A percentile compares a stretch with the other conserved stretches of the same genome.
phyloP scores from a whole-genome alignment of 2,888 invertebrate genomes.

The Amitus sp. region DNA sequence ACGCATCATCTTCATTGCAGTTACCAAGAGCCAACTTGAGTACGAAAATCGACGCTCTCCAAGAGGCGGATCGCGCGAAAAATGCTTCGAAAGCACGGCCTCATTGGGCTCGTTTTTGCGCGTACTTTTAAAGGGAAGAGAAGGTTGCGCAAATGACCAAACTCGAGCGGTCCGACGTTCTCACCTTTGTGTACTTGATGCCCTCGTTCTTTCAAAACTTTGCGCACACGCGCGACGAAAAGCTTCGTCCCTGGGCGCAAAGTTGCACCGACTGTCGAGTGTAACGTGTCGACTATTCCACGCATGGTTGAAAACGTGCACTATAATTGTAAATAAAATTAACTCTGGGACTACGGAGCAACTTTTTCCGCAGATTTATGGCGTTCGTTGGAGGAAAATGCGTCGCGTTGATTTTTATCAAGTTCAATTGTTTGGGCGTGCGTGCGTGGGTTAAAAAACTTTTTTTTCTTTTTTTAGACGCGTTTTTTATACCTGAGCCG shows the following conservation, averaged over 20 bases:
- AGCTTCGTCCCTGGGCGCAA: slow-evolving; percentile 37
- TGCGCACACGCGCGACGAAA: slow-evolving; percentile 41
- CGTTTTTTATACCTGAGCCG: background rate
- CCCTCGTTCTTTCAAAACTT: slow-evolving; percentile 65
- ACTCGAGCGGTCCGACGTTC: slow-evolving; percentile 46
- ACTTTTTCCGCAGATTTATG: background rate
- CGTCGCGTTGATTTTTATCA: no score
- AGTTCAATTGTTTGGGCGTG: no score
- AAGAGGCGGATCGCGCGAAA: slow-evolving; percentile 20
- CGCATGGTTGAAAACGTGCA: slow-evolving; percentile 35
- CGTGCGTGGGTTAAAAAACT: no score
- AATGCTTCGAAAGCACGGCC: slow-evolving; percentile 33
- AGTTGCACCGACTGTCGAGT: slow-evolving; percentile 45
- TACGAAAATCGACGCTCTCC: slow-evolving; percentile 23
- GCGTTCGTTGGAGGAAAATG: background rate
- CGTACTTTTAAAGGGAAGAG: slow-evolving; percentile 33
- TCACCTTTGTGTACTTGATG: slow-evolving; percentile 58
- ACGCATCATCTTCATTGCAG: slow-evolving; percentile 44
- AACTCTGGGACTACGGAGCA: slow-evolving; percentile 7
- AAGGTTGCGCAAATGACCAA: no score
- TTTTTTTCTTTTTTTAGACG: background rate
- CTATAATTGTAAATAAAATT: slow-evolving; percentile 32
- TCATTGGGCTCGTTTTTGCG: slow-evolving; percentile 23
- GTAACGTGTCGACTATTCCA: slow-evolving; percentile 44
- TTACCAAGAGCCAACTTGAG: slow-evolving; percentile 39